phyloP scores from a whole-genome alignment of 1,140 invertebrate genomes.

The Lordiphosa stackelbergi region DNA sequence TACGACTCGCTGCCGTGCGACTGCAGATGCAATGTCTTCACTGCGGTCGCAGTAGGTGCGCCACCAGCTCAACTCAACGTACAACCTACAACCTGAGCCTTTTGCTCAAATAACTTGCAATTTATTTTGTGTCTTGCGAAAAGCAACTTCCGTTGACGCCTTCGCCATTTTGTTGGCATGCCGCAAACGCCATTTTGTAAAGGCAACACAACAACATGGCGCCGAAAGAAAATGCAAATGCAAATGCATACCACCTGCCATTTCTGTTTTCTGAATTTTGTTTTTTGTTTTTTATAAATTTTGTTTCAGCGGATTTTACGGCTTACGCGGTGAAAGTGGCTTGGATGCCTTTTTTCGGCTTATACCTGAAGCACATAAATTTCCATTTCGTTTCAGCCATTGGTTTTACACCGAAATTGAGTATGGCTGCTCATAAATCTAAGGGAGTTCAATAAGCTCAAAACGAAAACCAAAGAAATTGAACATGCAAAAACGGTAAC shows the following conservation, averaged over 20 bases:
- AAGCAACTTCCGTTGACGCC: constrained; percentile 74
- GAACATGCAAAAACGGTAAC: constrained; percentile 40
- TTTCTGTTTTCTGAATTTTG: no score
- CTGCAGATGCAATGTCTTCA: constrained; percentile 44
- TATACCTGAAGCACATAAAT: constrained; percentile 58
- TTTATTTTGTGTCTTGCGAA: constrained; percentile 64
- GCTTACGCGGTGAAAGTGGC: constrained; percentile 69
- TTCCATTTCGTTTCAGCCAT: constrained; percentile 70
- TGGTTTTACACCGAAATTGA: constrained; percentile 67
- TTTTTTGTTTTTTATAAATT: constrained; percentile 21
- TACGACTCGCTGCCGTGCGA: constrained; percentile 28
- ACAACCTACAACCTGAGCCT: constrained; percentile 22
- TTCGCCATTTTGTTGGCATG: constrained; percentile 69
- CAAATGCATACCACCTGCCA: constrained; percentile 29
- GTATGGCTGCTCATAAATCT: constrained; percentile 68
- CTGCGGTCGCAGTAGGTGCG: constrained; percentile 54
- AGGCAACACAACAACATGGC: constrained; percentile 56
- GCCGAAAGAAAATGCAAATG: constrained; percentile 59
- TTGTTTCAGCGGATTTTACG: constrained; percentile 59
- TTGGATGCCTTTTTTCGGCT: constrained; percentile 10
- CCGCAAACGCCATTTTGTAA: constrained; percentile 70
- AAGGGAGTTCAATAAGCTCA: constrained; percentile 66
- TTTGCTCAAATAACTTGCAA: constrained; percentile 72
- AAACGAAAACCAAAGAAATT: constrained; percentile 38
- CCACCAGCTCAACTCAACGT: constrained; percentile 4